Evolutionary conservation across 2,888 invertebrate genomes (phyloP).

Genomic region (Eurytoma californica): DNA sequence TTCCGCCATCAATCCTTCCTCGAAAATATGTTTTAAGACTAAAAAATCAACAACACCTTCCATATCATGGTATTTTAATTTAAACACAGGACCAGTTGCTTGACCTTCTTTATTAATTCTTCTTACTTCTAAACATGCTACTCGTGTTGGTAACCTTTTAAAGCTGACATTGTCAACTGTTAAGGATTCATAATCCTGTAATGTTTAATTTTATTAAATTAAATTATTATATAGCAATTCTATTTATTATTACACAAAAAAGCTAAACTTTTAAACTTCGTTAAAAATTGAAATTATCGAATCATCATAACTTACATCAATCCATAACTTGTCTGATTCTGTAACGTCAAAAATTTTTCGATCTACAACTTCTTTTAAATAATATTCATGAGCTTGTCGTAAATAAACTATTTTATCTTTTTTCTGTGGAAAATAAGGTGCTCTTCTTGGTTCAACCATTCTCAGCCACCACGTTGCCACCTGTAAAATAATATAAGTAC

Average conservation of each 20-base stretch:
- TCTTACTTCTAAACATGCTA: background rate
- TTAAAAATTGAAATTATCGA: background rate
- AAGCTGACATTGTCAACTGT: background rate
- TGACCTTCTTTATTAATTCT: no score
- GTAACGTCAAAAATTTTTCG: background rate
- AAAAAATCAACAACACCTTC: background rate
- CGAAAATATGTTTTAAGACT: background rate
- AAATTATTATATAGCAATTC: background rate
- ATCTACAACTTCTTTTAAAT: background rate
- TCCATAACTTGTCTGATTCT: background rate
- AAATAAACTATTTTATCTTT: background rate
- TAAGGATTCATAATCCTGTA: background rate
- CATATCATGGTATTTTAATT: background rate
- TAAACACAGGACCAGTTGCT: background rate
- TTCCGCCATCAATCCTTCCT: background rate
- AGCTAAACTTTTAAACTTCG: background rate
- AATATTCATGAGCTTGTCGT: background rate
- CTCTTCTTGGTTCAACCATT: background rate
- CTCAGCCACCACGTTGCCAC: background rate
- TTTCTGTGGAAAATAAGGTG: background rate
- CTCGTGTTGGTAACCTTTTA: no score
- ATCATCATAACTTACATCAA: background rate
- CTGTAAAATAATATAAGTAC: no score
- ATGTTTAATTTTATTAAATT: background rate
- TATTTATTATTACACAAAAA: background rate